These are phyloP conservation scores for Galagoides demidoff DNA, from an alignment of 2,797 vertebrate species.

Conservation along the genomic window DNA sequence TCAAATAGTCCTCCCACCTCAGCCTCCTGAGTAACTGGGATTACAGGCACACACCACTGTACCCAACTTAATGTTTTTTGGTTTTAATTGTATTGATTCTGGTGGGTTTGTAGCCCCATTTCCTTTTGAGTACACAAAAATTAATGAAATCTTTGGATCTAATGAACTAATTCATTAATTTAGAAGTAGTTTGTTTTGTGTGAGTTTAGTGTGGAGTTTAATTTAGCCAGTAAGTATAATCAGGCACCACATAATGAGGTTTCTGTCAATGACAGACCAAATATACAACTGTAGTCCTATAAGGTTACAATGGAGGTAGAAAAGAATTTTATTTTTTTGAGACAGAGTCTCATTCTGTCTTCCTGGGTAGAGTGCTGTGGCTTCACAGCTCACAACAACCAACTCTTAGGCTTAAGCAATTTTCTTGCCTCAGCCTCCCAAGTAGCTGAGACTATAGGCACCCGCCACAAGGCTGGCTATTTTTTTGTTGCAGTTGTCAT, in stretches of 20 bases:
- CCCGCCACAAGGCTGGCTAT: too few relatives aligned
- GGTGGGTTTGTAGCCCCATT: background rate
- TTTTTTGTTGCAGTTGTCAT: too few relatives aligned
- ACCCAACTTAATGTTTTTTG: background rate
- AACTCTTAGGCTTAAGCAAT: too few relatives aligned
- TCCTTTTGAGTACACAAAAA: conserved; percentile 39
- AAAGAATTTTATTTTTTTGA: background rate
- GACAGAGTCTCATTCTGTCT: too few relatives aligned
- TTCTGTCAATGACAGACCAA: background rate
- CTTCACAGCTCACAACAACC: too few relatives aligned
- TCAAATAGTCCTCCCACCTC: background rate
- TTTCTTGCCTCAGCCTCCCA: too few relatives aligned
- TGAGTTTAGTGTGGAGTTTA: background rate
- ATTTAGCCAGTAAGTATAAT: conserved; percentile 6
- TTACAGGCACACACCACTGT: background rate
- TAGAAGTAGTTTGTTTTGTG: conserved; percentile 7
- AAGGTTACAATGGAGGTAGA: background rate
- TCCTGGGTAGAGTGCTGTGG: too few relatives aligned
- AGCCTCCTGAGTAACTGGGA: background rate
- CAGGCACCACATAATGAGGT: background rate
- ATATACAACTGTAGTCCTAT: background rate
- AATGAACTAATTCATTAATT: background rate
- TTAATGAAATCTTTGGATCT: background rate
- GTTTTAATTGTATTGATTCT: background rate
- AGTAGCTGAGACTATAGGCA: too few relatives aligned